phyloP scores from a whole-genome alignment of 2,888 invertebrate species.

The Chironomus riparius region DNA sequence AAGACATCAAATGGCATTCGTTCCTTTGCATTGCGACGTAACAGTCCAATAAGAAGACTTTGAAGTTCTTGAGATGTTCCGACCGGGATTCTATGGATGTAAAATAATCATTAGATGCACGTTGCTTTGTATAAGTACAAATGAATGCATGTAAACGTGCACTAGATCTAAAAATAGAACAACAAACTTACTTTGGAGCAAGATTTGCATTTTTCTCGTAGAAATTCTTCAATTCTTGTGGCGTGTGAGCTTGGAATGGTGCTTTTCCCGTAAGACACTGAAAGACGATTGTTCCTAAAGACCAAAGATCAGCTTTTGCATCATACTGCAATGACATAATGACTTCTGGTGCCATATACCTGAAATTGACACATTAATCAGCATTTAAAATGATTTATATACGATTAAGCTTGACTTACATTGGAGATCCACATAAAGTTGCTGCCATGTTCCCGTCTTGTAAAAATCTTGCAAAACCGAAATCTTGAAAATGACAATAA shows the following conservation, averaged over 20 bases:
- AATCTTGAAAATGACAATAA: constrained; percentile 61
- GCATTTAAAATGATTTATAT: background rate
- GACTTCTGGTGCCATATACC: constrained; percentile 79
- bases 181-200: constrained; percentile 72
- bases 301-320: constrained; percentile 99
- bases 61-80: constrained; percentile 86
- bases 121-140: too few species aligned
- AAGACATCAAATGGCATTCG: constrained; percentile 94
- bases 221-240: constrained; percentile 91
- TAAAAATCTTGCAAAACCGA: constrained; percentile 97
- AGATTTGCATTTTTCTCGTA: constrained; percentile 92
- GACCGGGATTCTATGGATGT: constrained; percentile 67
- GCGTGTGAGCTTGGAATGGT: constrained; percentile 96
- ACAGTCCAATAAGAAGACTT: constrained; percentile 73
- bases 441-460: constrained; percentile 99
- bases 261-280: constrained; percentile 98
- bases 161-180: background rate
- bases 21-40: constrained; percentile 88
- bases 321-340: constrained; percentile 99
- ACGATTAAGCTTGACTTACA: constrained; percentile 44
- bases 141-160: background rate
- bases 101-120: constrained; percentile 30
- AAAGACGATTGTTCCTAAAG: constrained; percentile 96
- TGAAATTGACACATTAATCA: constrained; percentile 30
- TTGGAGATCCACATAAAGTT: constrained; percentile 97